A percentile compares a stretch with the other conserved stretches of the same genome.
phyloP scores from a whole-genome alignment of 2,113 vertebrate species.

The Meles meles region DNA sequence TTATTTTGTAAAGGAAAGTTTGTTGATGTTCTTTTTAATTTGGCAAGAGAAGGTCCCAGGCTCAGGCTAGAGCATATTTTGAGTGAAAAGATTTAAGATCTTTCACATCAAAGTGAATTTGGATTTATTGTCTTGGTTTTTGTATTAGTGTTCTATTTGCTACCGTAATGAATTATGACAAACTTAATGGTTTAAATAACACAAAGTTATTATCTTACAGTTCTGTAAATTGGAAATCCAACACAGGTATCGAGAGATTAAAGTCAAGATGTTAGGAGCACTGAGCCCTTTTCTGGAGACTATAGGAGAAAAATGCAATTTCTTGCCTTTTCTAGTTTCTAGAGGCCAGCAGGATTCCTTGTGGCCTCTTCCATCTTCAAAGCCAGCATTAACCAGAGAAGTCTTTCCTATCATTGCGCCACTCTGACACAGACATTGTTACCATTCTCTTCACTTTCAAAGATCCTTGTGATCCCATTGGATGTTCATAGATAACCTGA shows the following conservation, averaged over 20 bases:
- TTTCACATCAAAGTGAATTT: not conserved
- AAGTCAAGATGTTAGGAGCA: not conserved
- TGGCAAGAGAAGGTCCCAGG: not conserved
- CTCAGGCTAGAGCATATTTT: not conserved
- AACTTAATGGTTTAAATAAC: not conserved
- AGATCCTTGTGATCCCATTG: not conserved
- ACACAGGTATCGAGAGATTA: not conserved
- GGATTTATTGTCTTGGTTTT: not conserved
- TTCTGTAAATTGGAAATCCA: not conserved
- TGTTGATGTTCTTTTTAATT: not conserved
- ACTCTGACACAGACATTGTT: not conserved
- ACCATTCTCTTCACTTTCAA: not conserved
- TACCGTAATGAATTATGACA: not conserved
- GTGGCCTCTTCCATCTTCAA: not conserved
- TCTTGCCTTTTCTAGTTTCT: not conserved
- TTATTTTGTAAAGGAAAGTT: not conserved
- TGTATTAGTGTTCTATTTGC: not conserved
- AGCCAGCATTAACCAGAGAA: not conserved
- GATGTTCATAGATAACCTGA: not conserved
- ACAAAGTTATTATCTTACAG: not conserved
- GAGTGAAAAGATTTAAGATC: not conserved
- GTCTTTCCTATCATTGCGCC: not conserved
- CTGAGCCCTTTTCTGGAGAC: not conserved
- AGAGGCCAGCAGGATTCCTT: not conserved
- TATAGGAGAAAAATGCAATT: not conserved